Base-by-base conservation (phyloP, 2,888 invertebrate species). In the Leptinotarsa tumamoca region DNA sequence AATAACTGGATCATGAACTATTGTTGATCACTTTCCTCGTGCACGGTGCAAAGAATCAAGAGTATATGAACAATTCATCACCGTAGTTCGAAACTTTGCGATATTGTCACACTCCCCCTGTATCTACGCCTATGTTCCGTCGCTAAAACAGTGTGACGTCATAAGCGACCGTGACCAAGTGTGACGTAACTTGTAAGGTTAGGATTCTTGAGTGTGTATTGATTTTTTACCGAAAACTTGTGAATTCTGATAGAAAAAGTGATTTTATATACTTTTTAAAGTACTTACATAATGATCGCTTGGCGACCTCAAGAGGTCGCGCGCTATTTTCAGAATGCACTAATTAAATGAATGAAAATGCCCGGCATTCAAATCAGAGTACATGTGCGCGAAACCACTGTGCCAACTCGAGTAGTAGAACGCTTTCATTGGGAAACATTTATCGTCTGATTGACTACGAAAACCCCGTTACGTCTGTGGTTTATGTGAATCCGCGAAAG, bases 361-460 rank as follows among this genome's bases (percentile, higher is more conserved):
- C 43, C 63, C 18, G 63, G 63, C 63, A 63, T 63, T 63, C 15
- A 43, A 63, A 33, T 63, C 63, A 43, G n/a, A 63, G 63, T 63
- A 43, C 63, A 63, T 63, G 63, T 63, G 63, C 61, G 7, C 63
- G 63, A 63, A 27, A 63, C 63, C n/a, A 43, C 27, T 33, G 43
- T 33, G 63, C 63, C 3, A 43, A 33, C 33, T 43, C 33, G 63
- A 63, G 63, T 63, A 63, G 43, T 43, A 2, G 17, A 33, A 7
- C 27, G 43, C 27, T 63, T 63, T 17, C 63, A 58, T 63, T 63
- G 63, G 43, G 43, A 4, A 63, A 43, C 63, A 10, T 21, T 63
- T 43, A 63, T 63, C 43, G 43, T 27, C 5, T 15, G 63, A 63
- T 17, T 58, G 58, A 58, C 27, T 58, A 58, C 23, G 10, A 58